phyloP scores from a whole-genome alignment of 2,888 invertebrate species.

The Cephus nigrinus region DNA sequence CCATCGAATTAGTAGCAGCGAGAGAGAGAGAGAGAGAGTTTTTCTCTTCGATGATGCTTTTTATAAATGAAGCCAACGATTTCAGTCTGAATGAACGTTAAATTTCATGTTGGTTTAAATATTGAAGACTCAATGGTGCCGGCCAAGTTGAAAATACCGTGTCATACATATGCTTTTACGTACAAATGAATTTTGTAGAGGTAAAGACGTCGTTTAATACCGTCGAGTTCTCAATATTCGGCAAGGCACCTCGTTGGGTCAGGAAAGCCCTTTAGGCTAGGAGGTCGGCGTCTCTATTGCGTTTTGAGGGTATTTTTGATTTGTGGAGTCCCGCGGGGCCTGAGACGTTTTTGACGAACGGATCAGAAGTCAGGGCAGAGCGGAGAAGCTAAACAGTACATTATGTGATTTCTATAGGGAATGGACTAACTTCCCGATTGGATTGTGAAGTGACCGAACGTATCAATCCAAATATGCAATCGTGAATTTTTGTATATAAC shows the following conservation, averaged over 20 bases:
- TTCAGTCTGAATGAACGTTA: background rate
- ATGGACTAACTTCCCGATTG: constrained; percentile 63
- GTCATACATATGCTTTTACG: background rate
- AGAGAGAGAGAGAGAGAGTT: no score
- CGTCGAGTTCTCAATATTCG: background rate
- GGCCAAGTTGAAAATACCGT: background rate
- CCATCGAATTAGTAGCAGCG: background rate
- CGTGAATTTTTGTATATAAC: background rate
- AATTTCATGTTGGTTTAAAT: background rate
- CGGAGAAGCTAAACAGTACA: constrained; percentile 57
- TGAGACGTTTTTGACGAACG: background rate
- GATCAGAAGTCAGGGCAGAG: background rate
- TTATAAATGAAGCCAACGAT: background rate
- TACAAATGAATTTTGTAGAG: background rate
- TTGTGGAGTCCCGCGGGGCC: constrained; percentile 52
- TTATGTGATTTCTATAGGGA: constrained; percentile 66
- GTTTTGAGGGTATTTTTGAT: constrained; percentile 59
- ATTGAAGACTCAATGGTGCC: background rate
- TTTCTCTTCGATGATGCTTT: background rate
- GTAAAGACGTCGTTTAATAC: background rate
- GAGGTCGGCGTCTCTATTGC: constrained; percentile 36
- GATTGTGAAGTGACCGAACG: constrained; percentile 58
- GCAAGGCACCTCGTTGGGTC: background rate
- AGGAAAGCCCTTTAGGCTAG: background rate
- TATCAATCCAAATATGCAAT: background rate